Conservation (phyloP, 2,888 invertebrate species). For the Thysanoteuthis rhombus region DNA sequence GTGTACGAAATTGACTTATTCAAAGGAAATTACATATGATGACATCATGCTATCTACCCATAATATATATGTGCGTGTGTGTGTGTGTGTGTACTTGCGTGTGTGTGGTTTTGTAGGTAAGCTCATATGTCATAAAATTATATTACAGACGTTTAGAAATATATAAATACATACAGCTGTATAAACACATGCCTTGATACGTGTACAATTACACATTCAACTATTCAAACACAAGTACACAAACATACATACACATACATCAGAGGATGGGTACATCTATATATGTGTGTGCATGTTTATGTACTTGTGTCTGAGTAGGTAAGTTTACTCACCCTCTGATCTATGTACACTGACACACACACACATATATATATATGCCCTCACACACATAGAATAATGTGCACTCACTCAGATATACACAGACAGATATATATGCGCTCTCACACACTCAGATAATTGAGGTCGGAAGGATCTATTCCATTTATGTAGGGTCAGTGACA, state of each 20-base stretch:
- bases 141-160: background rate
- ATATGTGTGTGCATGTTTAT: background rate
- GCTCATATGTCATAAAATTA: too few species aligned
- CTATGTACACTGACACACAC: background rate
- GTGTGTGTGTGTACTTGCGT: too few species aligned
- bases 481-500: too few species aligned
- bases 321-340: too few species aligned
- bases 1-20: too few species aligned
- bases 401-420: background rate
- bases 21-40: too few species aligned
- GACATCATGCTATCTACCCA: too few species aligned
- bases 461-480: too few species aligned
- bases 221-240: background rate
- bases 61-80: too few species aligned
- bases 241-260: too few species aligned
- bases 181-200: background rate
- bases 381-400: background rate
- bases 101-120: too few species aligned
- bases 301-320: background rate
- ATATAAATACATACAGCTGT: background rate
- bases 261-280: background rate
- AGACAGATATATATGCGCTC: background rate
- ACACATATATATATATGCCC: background rate
- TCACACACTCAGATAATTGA: background rate
- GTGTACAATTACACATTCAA: background rate